These are phyloP conservation scores for Heliopora coerulea DNA, from an alignment of 92 coral and sea anemone genomes.

Conservation along the genomic window DNA sequence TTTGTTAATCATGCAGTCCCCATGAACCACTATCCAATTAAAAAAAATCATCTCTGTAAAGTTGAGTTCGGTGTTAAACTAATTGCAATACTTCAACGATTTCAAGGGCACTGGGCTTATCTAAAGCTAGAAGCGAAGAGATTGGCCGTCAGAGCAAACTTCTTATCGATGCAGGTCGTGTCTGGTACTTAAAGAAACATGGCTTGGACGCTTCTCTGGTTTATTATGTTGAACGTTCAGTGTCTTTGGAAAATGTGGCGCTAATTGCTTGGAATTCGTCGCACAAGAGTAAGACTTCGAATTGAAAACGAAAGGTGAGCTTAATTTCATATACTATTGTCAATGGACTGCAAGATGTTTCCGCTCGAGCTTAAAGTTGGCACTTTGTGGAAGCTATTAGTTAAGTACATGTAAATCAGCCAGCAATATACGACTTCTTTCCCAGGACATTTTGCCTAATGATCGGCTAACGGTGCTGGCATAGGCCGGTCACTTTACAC, in stretches of 20 bases:
- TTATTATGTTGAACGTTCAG: slow-evolving; percentile 67
- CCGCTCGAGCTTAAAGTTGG: no score
- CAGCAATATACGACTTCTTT: no score
- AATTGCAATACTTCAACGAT: neutral
- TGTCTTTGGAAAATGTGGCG: slow-evolving; percentile 85
- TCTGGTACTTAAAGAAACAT: slow-evolving; percentile 65
- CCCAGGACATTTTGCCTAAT: no score
- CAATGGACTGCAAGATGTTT: neutral
- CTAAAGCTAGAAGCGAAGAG: slow-evolving; percentile 77
- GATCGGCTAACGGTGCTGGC: no score
- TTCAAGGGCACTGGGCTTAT: slow-evolving; percentile 69
- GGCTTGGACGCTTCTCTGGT: slow-evolving; percentile 70
- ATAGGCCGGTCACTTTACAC: no score
- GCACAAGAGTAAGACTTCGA: neutral
- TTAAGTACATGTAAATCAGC: no score
- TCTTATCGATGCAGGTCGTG: slow-evolving; percentile 81
- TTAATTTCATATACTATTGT: neutral
- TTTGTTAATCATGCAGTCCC: no score
- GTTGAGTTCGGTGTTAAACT: no score
- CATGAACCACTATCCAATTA: no score
- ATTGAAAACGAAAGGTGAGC: slow-evolving; percentile 5
- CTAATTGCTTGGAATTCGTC: slow-evolving; percentile 55
- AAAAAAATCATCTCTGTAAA: no score
- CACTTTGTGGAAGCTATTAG: no score
- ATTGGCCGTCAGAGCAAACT: slow-evolving; percentile 87